Evolutionary conservation across 2,113 vertebrate species (phyloP).

Genomic region (Perognathus longimembris): DNA sequence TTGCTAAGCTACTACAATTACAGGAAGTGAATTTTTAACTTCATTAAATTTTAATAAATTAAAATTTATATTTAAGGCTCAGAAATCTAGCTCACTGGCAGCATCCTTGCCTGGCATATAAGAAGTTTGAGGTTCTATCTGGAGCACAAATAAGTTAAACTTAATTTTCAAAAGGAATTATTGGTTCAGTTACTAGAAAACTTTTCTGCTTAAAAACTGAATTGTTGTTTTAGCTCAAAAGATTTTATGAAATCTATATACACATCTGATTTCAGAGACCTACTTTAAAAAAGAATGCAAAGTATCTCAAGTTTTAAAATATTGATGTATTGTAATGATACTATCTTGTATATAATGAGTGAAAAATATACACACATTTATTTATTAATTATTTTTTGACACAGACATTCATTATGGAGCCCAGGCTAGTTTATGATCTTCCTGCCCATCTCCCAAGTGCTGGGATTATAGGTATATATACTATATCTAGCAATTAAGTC

Average conservation of each 20-base stretch:
- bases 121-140: neutral
- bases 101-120: neutral
- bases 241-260: constrained; percentile 6
- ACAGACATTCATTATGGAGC: too few relatives aligned
- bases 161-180: neutral
- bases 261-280: neutral
- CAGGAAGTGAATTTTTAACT: neutral
- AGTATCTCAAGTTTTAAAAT: constrained; percentile 34
- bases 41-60: neutral
- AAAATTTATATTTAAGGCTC: constrained; percentile 24
- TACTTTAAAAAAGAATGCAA: neutral
- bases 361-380: neutral
- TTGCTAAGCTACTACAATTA: neutral
- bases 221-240: neutral
- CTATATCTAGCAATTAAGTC: neutral
- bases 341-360: neutral
- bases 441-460: too few relatives aligned
- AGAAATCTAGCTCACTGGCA: neutral
- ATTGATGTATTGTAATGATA: neutral
- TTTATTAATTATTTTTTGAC: neutral
- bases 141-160: neutral
- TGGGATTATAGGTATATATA: neutral
- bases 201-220: constrained; percentile 11
- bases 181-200: constrained; percentile 39
- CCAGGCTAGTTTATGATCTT: too few relatives aligned